Evolutionary conservation across 2,113 vertebrate genomes (phyloP), one percentile per base, ranked within the genome.

Genomic region (Lepidiolamprologus cunningtoni): DNA sequence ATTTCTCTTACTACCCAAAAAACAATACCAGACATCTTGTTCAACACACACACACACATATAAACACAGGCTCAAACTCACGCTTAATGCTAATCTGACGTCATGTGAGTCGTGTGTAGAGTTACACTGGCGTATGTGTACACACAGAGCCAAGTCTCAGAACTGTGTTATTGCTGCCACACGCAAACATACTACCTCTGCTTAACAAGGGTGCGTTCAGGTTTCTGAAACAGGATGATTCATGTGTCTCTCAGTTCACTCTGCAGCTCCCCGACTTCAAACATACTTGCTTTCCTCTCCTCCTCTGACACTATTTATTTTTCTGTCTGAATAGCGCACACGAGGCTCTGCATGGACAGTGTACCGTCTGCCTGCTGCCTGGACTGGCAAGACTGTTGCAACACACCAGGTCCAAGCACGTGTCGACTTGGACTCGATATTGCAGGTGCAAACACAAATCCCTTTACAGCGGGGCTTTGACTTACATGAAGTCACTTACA

Each of bases 41-140:
- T 89, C 86, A 53, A 90, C 90, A 84, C 50, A 85, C 84, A 87
- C 84, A 92, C 86, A 87, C 40, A 78, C 35, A 54, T 80, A 88
- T 92, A 94, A 93, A 94, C 93, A 94, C 89, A 88, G 82, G 79
- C 86, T 82, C 52, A 80, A 85, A 47, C 93, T 88, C 71, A 79
- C 9, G 83, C 91, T 86, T 96, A 96, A 96, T 96, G 95, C 94
- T 92, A 96, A 94, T 96, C 96, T 97, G 95, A 96, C 96, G 95
- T 96, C 96, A 96, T 89, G 83, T 50, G 58, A 35, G 89, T 81
- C 55, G 83, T 92, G 94, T 95, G 94, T 94, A 85, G 93, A 91
- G 93, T 96, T 95, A 94, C 94, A 82, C 86, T 83, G 87, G 84
- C 61, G 37, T 71, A 83, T 93, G 92, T 93, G 88, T 90, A 82